phyloP scores from a whole-genome alignment of 2,113 vertebrate species.

The Ardeotis arabs region DNA sequence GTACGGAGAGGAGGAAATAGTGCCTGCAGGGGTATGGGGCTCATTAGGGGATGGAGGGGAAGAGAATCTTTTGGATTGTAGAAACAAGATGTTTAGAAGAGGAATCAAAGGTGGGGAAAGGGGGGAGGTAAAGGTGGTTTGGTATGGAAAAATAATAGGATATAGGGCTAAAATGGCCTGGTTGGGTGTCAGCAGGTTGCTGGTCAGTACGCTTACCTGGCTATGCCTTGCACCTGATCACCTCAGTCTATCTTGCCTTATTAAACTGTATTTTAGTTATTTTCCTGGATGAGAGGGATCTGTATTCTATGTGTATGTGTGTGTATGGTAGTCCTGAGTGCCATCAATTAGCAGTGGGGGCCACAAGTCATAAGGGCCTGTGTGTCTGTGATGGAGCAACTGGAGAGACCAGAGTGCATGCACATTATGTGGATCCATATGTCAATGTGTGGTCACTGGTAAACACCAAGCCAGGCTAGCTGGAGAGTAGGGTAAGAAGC shows the following conservation, averaged over 20 bases:
- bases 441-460: neutral
- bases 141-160: neutral
- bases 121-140: neutral
- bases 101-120: neutral
- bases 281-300: neutral
- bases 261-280: neutral
- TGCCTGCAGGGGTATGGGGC: neutral
- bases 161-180: accelerated
- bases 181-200: neutral
- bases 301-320: neutral
- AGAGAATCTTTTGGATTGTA: neutral
- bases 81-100: neutral
- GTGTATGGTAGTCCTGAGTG: neutral
- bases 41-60: neutral
- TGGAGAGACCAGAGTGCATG: neutral
- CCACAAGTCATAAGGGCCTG: neutral
- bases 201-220: neutral
- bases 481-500: neutral
- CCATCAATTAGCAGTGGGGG: neutral
- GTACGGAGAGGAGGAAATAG: neutral
- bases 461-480: neutral
- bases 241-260: neutral
- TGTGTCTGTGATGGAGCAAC: neutral
- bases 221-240: neutral
- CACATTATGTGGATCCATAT: neutral